Evolutionary conservation across 2,797 vertebrate genomes (phyloP), one percentile per base, ranked within the genome.

Genomic region (Dicrostonyx torquatus): DNA sequence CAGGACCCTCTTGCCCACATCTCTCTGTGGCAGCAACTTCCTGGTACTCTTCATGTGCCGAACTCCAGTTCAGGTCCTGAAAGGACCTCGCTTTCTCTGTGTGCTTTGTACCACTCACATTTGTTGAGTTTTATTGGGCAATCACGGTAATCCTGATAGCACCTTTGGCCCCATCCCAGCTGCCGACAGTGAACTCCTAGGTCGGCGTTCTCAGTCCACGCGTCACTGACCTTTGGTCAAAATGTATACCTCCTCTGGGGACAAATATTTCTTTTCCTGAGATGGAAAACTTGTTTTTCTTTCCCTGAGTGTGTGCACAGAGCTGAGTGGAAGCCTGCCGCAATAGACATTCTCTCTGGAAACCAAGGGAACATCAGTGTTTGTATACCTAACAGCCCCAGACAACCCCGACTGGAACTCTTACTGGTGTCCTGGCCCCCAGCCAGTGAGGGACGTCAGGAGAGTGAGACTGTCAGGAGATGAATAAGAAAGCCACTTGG

Each of bases 281-380:
- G 48, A 66, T 55, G 60, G 66, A 80, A 87, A 76, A 68, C 45
- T 58, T 94, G 40, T 66, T 80, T 85, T 91, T 90, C 24, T 87
- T 87, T 87, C 14, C 45, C 29, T 22, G 13, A 20, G 4, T 17
- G 31, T 89, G 29, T 72, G 75, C 60, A 64, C 31, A 37, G 14
- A 87, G 93, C 53, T 43, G 24, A 37, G 4, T 29, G 17, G 75
- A 86, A 37, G 68, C 68, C 45, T 80, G 3, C 13, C 4, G 50
- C 73, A 76, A n/a, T 48, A 60, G 48, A 29, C 20, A 2, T 34
- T 37, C 10, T 75, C 70, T 82, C 31, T 60, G 68, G 75, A 92
- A 84, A 91, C 31, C 68, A 60, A 60, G 73, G 24, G 20, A 76
- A 12, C 70, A 29, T 89, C 34, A 37, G 58, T 77, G 55, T 8